Base-by-base conservation (phyloP, 2,113 vertebrate species). In the Microcebus jonahi region DNA sequence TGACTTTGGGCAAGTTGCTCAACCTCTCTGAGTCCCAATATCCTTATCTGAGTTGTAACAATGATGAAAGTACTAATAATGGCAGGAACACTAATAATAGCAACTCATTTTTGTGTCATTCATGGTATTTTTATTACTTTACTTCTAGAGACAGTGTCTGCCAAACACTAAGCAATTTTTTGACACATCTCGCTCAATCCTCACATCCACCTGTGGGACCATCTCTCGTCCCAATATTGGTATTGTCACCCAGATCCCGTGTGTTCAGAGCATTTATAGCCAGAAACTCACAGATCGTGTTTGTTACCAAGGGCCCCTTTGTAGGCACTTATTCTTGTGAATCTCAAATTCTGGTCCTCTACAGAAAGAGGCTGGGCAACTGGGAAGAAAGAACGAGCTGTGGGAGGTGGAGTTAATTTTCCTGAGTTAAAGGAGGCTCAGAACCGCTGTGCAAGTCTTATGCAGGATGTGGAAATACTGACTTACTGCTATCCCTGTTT, bases 401-500 rank as follows among this genome's bases (percentile, higher is more conserved):
- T 42, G 36, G 36, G 61, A 55, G 8, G 5, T 0, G 18, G 14
- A 29, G 11, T 10, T 27, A 13, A 42, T 65, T 67, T 80, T 91
- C 36, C 71, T 55, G 15, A 76, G 20, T 45, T 7, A 23, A 87
- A 68, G 12, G 31, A 75, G 5, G 11, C 27, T 53, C 45, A 29
- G 36, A 21, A 20, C 5, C n/a, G 17, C 14, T 53, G 6, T 20
- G n/a, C 1, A 20, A 27, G 13, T 67, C 14, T 36, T 31, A 31
- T 3, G 1, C 14, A 45, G 15, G 25, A 29, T 55, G n/a, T 18
- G 20, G 18, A 75, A 81, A 71, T 13, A 5, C 23, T 45, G 75
- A 85, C n/a, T 77, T 86, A 90, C 48, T 48, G 34, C 18, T 89
- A 76, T 90, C 92, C 42, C 23, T 83, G 98, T 88, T 98, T 97